Percentiles rank a stretch among this genome's conserved stretches.
phyloP scores from a whole-genome alignment of 1,140 invertebrate species.

The Himalopsyche phryganea region DNA sequence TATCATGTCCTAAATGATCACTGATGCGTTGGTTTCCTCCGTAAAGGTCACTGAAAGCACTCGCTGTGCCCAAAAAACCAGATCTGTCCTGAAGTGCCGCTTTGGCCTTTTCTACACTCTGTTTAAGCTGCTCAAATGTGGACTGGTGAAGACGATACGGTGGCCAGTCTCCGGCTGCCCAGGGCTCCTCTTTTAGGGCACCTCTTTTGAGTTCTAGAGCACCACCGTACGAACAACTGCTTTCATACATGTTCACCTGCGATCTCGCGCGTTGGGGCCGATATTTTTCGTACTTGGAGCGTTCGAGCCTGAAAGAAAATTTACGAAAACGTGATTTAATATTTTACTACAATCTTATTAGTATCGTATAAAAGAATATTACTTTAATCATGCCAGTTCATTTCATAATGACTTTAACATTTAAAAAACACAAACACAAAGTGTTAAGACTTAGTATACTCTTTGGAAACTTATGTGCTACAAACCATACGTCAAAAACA shows the following conservation, averaged over 20 bases:
- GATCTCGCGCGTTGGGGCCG: slow-evolving; percentile 40
- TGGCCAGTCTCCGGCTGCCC: slow-evolving; percentile 63
- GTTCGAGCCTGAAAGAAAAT: slow-evolving; percentile 18
- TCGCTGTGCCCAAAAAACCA: slow-evolving; percentile 50
- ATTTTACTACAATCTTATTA: no score
- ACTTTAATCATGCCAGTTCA: no score
- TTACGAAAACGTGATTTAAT: background rate
- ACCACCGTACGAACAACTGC: slow-evolving; percentile 82
- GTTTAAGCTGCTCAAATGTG: slow-evolving; percentile 83
- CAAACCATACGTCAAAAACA: no score
- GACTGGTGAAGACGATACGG: slow-evolving; percentile 72
- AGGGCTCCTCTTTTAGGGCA: slow-evolving; percentile 60
- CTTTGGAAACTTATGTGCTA: no score
- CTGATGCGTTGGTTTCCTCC: slow-evolving; percentile 37
- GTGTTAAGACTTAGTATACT: no score
- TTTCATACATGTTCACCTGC: slow-evolving; percentile 74
- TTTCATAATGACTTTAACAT: no score
- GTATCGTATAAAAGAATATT: no score
- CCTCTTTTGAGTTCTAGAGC: slow-evolving; percentile 78
- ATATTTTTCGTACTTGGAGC: slow-evolving; percentile 45
- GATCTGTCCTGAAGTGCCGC: slow-evolving; percentile 67
- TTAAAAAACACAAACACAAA: no score
- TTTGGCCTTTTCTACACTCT: slow-evolving; percentile 85
- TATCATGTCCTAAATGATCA: slow-evolving; percentile 43
- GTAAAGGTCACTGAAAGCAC: slow-evolving; percentile 59